A percentile compares a stretch with the other conserved stretches of the same genome.
Conservation (phyloP, 1,140 invertebrate species). For the Zophobas morio region DNA sequence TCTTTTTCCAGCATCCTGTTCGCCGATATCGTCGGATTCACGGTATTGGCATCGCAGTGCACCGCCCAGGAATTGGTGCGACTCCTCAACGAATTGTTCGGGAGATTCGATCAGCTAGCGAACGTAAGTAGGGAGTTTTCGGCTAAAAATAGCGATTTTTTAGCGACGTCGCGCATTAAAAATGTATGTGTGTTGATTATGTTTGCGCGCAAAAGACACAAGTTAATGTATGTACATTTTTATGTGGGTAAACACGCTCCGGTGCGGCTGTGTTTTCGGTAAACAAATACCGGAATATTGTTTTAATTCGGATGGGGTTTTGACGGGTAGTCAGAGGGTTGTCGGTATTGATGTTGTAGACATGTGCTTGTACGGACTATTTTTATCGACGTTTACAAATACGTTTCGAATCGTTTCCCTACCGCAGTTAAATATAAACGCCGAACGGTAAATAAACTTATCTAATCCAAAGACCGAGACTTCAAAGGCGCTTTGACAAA, state of each 20-base stretch:
- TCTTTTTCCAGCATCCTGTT: slow-evolving; percentile 86
- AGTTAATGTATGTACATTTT: slow-evolving; percentile 17
- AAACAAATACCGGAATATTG: slow-evolving; percentile 9
- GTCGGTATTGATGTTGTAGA: slow-evolving; percentile 21
- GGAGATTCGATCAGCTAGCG: slow-evolving; percentile 93
- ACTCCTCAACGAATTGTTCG: slow-evolving; percentile 94
- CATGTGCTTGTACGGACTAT: slow-evolving; percentile 28
- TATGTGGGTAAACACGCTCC: background rate
- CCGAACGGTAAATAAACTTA: slow-evolving; percentile 34
- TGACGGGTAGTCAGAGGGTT: slow-evolving; percentile 14
- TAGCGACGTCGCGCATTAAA: background rate
- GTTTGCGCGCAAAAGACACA: slow-evolving; percentile 1
- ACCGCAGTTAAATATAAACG: slow-evolving; percentile 37
- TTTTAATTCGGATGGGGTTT: slow-evolving; percentile 8
- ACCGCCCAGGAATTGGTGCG: slow-evolving; percentile 84
- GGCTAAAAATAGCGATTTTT: background rate
- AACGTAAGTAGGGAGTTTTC: slow-evolving; percentile 74
- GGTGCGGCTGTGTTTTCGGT: background rate
- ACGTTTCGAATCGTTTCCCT: slow-evolving; percentile 11
- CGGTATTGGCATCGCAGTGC: slow-evolving; percentile 89
- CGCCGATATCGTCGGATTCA: slow-evolving; percentile 97
- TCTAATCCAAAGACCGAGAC: slow-evolving; percentile 1
- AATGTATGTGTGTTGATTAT: slow-evolving; percentile 16
- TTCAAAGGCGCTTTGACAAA: slow-evolving; percentile 13
- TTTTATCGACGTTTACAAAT: slow-evolving; percentile 28